Evolutionary conservation across 1,140 invertebrate genomes (phyloP), one percentile per base, ranked within the genome.

Genomic region (Nomia melanderi): DNA sequence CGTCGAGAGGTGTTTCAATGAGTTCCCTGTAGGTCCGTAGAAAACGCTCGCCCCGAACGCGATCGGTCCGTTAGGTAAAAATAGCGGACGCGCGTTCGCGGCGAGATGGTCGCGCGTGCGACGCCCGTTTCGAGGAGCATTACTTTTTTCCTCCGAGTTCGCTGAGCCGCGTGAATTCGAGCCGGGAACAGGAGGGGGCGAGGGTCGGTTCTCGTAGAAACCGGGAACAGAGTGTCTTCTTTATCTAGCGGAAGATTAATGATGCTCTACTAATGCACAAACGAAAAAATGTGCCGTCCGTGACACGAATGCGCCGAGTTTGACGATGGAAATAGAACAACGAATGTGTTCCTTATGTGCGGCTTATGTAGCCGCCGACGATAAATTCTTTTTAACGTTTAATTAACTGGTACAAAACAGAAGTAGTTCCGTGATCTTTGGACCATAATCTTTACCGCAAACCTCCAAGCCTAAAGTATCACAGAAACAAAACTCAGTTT

Each of bases 201-300:
- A 25, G 9, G 36, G 36, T 44, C 1, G 8, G 57, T 70, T 17
- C 25, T 36, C 29, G 20, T 27, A 7, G 29, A 33, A 50, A 47
- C 44, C 20, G 14, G 39, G n/a, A 44, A 14, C n/a, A 4, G 14
- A 23, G 17, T 14, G 12, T 57, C n/a, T 11, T 44, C 29, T 44
- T 31, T 27, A 62, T 23, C 29, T 41, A 62, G 14, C 59, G 12
- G 33, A 73, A 54, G 25, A 64, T 64, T 73, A 64, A 73, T 64
- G 59, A 53, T 17, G 33, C 12, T 39, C 27, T 14, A 36, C 27
- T 63, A 63, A 50, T 36, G 31, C 31, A 17, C 23, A 50, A 72
- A 72, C 59, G 60, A 72, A 72, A 47, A 62, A 63, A 50, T 44
- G 25, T 17, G 39, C 33, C 47, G 39, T 59, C 56, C 69, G 36